phyloP scores from a whole-genome alignment of 2,888 invertebrate genomes.

The Drosophila stalkeri region DNA sequence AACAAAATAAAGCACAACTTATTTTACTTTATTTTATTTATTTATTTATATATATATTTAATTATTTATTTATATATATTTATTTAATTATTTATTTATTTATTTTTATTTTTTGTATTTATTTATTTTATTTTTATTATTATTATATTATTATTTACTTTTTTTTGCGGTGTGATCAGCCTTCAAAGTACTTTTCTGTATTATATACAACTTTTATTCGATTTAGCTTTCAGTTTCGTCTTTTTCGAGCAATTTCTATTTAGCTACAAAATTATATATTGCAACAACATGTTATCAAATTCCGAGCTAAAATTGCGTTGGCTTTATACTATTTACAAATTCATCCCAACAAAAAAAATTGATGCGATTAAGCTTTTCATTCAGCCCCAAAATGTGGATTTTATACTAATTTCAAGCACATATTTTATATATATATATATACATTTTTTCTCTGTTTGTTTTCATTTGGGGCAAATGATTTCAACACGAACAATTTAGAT shows the following conservation, averaged over 20 bases:
- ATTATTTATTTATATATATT: neutral
- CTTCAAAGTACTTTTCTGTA: no score
- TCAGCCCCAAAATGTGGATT: constrained; percentile 15
- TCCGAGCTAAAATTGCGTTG: neutral
- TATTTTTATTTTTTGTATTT: no score
- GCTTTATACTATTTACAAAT: neutral
- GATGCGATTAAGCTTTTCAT: neutral
- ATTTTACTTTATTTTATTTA: neutral
- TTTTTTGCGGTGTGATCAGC: no score
- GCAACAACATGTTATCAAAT: neutral
- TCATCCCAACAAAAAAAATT: neutral
- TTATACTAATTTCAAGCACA: constrained; percentile 9
- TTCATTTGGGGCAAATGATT: constrained; percentile 40
- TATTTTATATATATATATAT: constrained; percentile 8
- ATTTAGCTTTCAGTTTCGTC: neutral
- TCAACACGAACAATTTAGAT: constrained; percentile 62
- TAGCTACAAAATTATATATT: neutral
- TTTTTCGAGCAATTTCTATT: neutral
- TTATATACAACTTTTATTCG: no score
- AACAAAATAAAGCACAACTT: neutral
- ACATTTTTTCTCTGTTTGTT: neutral
- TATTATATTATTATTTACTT: no score
- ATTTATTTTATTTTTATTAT: no score
- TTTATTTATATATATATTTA: neutral
- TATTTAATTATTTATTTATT: neutral